Base-by-base conservation (phyloP, 2,113 vertebrate species). In the Mormyrus iriodes region DNA sequence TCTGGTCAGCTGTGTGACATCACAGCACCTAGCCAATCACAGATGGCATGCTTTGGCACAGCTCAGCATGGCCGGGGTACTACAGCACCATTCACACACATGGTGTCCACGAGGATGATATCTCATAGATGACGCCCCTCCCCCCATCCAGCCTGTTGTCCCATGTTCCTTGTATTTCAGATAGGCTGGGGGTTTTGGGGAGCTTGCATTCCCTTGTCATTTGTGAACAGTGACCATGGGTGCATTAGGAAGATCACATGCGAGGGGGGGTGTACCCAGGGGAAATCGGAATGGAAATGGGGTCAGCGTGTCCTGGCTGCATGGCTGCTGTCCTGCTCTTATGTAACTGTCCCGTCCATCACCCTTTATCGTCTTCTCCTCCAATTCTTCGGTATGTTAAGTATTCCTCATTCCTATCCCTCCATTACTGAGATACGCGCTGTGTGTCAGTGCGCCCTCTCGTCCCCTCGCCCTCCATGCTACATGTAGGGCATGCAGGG, bases 281-380 rank as follows among this genome's bases (percentile, higher is more conserved):
- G 58, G 2, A 21, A 7, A 85, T 24, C 0, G 6, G 6, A 55
- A 24, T 44, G 19, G 82, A 35, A 76, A 55, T 1, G 42, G 49
- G 84, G 58, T 89, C 61, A 87, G 58, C 19, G 8, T 52, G 85
- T 87, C 83, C 85, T 87, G 84, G 89, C 83, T 3, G 1, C 7
- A 44, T 15, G 21, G 27, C 27, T 44, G 24, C 85, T 5, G 61
- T 86, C n/a, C 39, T 27, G 31, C 51, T 24, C 44, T 89, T 87
- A 89, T 89, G 39, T 52, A 86, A 87, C 61, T n/a, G 84, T 89
- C 89, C 84, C 51, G 10, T 76, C 76, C 58, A 39, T 69, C 39
- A 44, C 48, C 24, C 42, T 61, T 88, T 42, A 27, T 87, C 42
- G 19, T 35, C 49, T 31, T 48, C 21, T 49, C 46, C 44, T 82